Base-by-base conservation (phyloP, 30 jellyfish, hydroid and myxozoan genomes). In the Cassiopea andromeda region DNA sequence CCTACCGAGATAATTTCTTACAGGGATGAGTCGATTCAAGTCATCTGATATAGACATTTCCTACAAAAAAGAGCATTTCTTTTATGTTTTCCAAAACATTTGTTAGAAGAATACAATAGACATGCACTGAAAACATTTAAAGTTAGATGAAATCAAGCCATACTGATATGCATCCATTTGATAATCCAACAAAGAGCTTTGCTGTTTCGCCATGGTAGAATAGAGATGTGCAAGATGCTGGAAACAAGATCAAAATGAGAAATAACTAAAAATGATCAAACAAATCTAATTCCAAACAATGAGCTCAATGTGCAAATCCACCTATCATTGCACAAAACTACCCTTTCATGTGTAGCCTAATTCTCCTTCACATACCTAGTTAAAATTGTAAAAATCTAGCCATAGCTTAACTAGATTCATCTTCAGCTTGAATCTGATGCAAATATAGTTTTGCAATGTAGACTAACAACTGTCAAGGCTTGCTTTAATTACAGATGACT, bases 161-260 rank as follows among this genome's bases (percentile, higher is more conserved):
- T 90, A 95, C 99, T 60, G 97, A 77, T 66, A 95, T 91, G 0
- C 89, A 88, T 64, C 99, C 99, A 83, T 91, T 87, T 44, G 94
- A 48, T 57, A 91, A 85, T 18, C 99, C 99, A 73, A 95, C 97
- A 84, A 91, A 95, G n/a, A 95, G 84, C 78, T 88, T 95, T 48
- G 92, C 67, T 72, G 94, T 85, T 89, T 86, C 97, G 8, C 92
- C 93, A 80, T 95, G 93, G 54, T 81, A 95, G 77, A 87, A 87
- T 82, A 95, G 59, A 45, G 94, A 87, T 54, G 91, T 68, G 73
- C 99, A 93, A 13, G 89, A 50, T 4, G 93, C 98, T 94, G 48
- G 4, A 84, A 50, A 72, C 3, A 43, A 17, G 19, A 19, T 19
- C 3, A 70, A 1, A 70, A 43, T 1, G 3, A 70, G 7, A 9